Base-by-base conservation (phyloP, 2,888 invertebrate species). In the Sacculina carcini region DNA sequence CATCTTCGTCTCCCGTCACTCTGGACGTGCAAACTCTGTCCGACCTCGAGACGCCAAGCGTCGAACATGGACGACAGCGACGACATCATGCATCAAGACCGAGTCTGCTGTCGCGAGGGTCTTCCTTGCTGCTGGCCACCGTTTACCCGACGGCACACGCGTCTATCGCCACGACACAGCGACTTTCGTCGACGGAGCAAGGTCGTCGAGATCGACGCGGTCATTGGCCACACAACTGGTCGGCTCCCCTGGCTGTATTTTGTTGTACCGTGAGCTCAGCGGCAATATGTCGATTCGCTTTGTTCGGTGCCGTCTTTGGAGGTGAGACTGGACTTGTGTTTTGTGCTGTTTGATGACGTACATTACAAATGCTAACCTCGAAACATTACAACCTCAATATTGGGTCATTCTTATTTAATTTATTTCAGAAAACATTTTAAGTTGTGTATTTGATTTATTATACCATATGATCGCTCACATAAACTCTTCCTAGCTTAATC, bases 211-310 rank as follows among this genome's bases (percentile, higher is more conserved):
- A 5, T 16, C 26, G n/a, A 6, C 14, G 42, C 24, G 46, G 28
- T 40, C 23, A 19, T 6, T 64, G 64, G 64, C 61, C 59, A 5
- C 61, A 62, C 53, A 53, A 58, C 19, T 72, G 79, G 61, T 83
- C 83, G 63, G 77, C 83, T 32, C 76, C 79, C 63, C 67, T 87
- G 59, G 83, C 86, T 24, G 76, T 80, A 61, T 71, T 86, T 42
- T 79, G 81, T 56, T 86, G 86, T 65, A 85, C 85, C 2, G 67
- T 87, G 58, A 86, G 86, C 50, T 73, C 86, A 52, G 86, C 84
- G 67, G 86, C 85, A 67, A 78, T 87, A 60, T 82, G 81, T 60
- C 75, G 85, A 60, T 85, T 86, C 66, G 79, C 85, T 60, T 76
- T 81, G 59, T 74, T 86, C 59, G 82, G 84, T 60, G 75, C 84